Base-by-base conservation (phyloP, 2,797 vertebrate species). In the Hyperoplus immaculatus region DNA sequence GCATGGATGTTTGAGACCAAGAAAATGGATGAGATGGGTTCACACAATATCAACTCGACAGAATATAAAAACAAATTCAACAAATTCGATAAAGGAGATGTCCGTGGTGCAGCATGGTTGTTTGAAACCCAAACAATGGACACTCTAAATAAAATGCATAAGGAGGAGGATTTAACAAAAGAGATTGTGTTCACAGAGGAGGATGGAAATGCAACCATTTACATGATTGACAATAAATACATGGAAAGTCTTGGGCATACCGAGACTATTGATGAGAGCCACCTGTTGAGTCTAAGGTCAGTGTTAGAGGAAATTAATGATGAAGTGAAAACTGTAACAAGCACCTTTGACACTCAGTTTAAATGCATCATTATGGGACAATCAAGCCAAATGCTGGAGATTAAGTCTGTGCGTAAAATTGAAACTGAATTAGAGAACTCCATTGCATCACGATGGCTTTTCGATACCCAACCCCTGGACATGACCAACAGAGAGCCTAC, bases 1-100 rank as follows among this genome's bases (percentile, higher is more conserved):
- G 95, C 95, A 11, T 97, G 96, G 95, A 96, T 97, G 96, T 97
- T 99, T 94, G 97, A 98, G 94, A 96, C 92, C 3, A 95, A 97
- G 64, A 93, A 95, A 13, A 95, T 96, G 18, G 95, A 96, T 75
- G 63, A 77, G 8, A 73, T 96, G 49, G 69, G 87, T 5, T 71
- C 87, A 51, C 80, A 81, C 73, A 85, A 88, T 64, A 68, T 85
- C 50, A 83, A 67, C 58, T 91, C 84, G 3, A 75, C 84, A 75
- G 93, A 94, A 87, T 92, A 88, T 43, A 88, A 80, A 77, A 94
- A 94, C 73, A 95, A 95, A 84, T 95, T 92, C 72, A 95, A 96
- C 63, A 95, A 96, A 78, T 81, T 95, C 51, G 95, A 95, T 45
- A 96, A 95, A 90, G 96, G 95, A 77, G 95, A 95, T 78, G 95